Conservation (phyloP, 2,113 vertebrate genomes). For the Calypte anna region DNA sequence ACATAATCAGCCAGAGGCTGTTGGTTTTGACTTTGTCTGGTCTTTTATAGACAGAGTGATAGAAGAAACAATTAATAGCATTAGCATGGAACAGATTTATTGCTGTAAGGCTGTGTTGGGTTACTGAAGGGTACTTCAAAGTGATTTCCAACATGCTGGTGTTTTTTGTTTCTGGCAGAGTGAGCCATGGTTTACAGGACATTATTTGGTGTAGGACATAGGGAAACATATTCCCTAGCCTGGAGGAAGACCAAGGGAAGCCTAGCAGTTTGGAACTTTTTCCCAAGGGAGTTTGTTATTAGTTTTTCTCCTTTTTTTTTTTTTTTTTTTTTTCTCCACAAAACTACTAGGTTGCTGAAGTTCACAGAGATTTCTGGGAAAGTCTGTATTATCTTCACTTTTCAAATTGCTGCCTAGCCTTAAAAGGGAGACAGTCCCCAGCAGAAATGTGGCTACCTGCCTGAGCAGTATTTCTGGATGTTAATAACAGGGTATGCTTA, state of each 20-base stretch:
- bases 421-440: not conserved
- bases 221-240: not conserved
- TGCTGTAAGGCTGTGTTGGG: conserved; percentile 21
- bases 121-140: conserved; percentile 40
- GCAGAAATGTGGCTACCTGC: not conserved
- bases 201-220: not conserved
- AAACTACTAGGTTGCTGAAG: not conserved
- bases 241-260: not conserved
- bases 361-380: not conserved
- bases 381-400: not conserved
- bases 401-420: not conserved
- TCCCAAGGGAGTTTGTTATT: not conserved
- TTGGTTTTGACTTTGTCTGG: conserved; percentile 45
- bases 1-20: conserved; percentile 37
- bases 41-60: conserved; percentile 23
- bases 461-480: not conserved
- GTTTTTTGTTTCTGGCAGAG: not conserved
- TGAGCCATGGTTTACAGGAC: not conserved
- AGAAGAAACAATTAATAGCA: conserved; percentile 34
- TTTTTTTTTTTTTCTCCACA: not conserved
- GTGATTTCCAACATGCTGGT: not conserved
- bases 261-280: not conserved
- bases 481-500: not conserved
- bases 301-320: not conserved
- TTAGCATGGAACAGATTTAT: conserved; percentile 46